Evolutionary conservation across 2,797 vertebrate genomes (phyloP), one percentile per base, ranked within the genome.

Genomic region (Uromys caudimaculatus): DNA sequence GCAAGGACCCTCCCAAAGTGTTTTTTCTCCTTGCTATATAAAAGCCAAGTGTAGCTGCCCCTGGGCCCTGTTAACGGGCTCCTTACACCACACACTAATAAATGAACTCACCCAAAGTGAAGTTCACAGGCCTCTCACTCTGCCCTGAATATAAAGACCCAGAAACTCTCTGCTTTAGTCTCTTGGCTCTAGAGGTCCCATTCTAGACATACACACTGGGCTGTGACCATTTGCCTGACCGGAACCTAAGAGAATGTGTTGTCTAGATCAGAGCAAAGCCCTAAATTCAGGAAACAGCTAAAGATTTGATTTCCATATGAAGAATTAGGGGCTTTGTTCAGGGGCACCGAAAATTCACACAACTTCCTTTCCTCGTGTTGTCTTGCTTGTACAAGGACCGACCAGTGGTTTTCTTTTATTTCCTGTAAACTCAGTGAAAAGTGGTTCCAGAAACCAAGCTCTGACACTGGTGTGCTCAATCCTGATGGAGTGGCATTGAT

Each of bases 371-470:
- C 41, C 32, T 19, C 29, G 3, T 91, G 4, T 35, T 84, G 12
- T 71, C 47, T 50, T 71, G 23, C 23, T 44, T 60, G 50, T 52
- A 89, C 35, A 85, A 32, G 16, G n/a, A 73, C 76, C 19, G 29
- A 77, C 69, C n/a, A 32, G 21, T 47, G 23, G 41, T 85, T 87
- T 60, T 90, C 23, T 71, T 52, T 41, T 69, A 38, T 38, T 27
- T 24, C n/a, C 58, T 95, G n/a, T 88, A 88, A 58, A 13, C 69
- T 44, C 52, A 81, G 10, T 91, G 69, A 95, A 62, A 89, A 89
- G 23, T 71, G 29, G 21, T 32, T 76, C 67, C 69, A 69, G 44
- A 44, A 93, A 54, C 29, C n/a, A 56, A 69, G 38, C 41, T 87
- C 75, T 58, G 19, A 32, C 35, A 38, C 23, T 27, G 62, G 47